Base-by-base conservation (phyloP, 1,140 invertebrate genomes). In the Drosophila grimshawi region DNA sequence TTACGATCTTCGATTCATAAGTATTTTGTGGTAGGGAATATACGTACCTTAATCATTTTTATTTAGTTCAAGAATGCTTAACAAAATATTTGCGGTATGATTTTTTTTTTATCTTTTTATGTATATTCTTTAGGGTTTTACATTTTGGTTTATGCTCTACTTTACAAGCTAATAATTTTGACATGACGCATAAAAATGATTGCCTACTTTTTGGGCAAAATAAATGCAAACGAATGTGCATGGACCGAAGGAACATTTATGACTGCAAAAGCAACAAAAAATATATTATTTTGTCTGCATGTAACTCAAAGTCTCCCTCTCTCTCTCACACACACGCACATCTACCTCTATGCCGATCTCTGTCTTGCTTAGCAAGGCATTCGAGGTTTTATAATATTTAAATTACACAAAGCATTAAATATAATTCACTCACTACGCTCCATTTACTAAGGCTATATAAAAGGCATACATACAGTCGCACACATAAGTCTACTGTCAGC, bases 381-480 rank as follows among this genome's bases (percentile, higher is more conserved):
- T 67, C 82, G 79, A 73, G 67, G 30, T 62, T 88, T 83, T 89
- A 85, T 89, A 83, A 89, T 89, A 88, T 88, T 88, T 88, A 88
- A 88, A 88, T 89, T 88, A 88, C 85, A 89, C 85, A 89, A 88
- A 81, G 85, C 85, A 88, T 88, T 88, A 88, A 88, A 88, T 89
- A 88, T 88, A 88, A 88, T 88, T 88, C 85, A 88, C 85, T 88
- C 67, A 83, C 80, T 80, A 88, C 85, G 85, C 85, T 89, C 85
- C 85, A 89, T 89, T 89, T 89, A 89, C 78, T 75, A 81, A 80
- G 85, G 85, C 85, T 80, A 89, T 88, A 75, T 73, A 65, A 68
- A 75, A 52, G 60, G 37, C 39, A 52, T 70, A 59, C 67, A 64
- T 51, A 46, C 49, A 53, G 39, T 30, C n/a, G 27, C 41, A 52